These are phyloP conservation scores for Pollenia labialis DNA, from an alignment of 2,888 invertebrate species.

Conservation along the genomic window DNA sequence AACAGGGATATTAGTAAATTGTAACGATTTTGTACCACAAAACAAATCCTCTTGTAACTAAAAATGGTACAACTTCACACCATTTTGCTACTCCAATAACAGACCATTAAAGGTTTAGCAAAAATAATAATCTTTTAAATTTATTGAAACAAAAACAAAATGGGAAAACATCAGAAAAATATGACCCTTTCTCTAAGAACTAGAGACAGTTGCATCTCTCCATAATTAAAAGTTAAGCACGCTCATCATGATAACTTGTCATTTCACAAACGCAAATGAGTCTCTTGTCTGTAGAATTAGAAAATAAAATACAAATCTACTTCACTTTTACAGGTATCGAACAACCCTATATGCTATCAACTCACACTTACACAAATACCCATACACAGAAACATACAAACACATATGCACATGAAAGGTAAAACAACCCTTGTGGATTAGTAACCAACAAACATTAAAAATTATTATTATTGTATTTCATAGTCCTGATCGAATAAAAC, in stretches of 20 bases:
- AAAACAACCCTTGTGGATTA: slow-evolving; percentile 11
- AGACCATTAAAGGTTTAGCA: background rate
- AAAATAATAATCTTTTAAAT: background rate
- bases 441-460: slow-evolving; percentile 8
- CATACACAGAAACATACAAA: background rate
- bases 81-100: too few relatives aligned
- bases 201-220: background rate
- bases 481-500: slow-evolving; percentile 6
- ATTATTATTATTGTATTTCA: slow-evolving; percentile 31
- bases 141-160: background rate
- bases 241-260: slow-evolving; percentile 2
- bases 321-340: slow-evolving; percentile 14
- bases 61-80: too few relatives aligned
- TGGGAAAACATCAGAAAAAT: slow-evolving; percentile 21
- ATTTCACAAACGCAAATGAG: background rate
- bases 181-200: background rate
- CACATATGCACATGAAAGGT: background rate
- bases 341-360: background rate
- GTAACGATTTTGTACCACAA: too few relatives aligned
- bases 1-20: too few relatives aligned
- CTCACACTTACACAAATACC: background rate
- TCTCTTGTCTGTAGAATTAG: slow-evolving; percentile 9
- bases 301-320: slow-evolving; percentile 32
- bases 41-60: too few relatives aligned
- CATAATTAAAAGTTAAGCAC: slow-evolving; percentile 34